Base-by-base conservation (phyloP, 2,888 invertebrate genomes). In the Melanophora roralis region DNA sequence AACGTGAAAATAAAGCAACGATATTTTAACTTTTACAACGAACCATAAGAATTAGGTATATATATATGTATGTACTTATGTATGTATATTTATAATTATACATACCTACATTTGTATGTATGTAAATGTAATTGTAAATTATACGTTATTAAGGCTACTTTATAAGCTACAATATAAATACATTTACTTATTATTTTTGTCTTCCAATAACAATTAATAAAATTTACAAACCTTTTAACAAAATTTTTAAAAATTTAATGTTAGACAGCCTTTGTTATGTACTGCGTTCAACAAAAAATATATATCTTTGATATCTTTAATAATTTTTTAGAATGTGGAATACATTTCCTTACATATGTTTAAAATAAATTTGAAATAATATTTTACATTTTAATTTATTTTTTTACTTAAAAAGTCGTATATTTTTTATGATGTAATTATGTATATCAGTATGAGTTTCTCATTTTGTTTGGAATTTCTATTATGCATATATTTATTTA, bases 1-100 rank as follows among this genome's bases (percentile, higher is more conserved):
- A 76, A 73, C 21, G 47, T 73, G 74, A 51, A 43, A 69, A 74
- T 67, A 47, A 74, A 59, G 64, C 60, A 82, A 75, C 67, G 81
- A 76, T 60, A 73, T 68, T 43, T 49, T 53, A 62, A 72, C 38
- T 67, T 67, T 51, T 68, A 60, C 75, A 72, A 77, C 59, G 67
- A 78, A 72, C n/a, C 65, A 60, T 77, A 71, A 57, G n/a, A 47
- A 49, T 67, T 27, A 68, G 73, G 51, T 76, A 57, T 60, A 19
- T 81, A 64, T 65, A 60, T n/a, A n/a, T n/a, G n/a, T n/a, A n/a
- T n/a, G n/a, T n/a, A n/a, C n/a, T n/a, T n/a, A n/a, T n/a, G n/a
- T n/a, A n/a, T n/a, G n/a, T n/a, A n/a, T n/a, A n/a, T n/a, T n/a
- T n/a, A n/a, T n/a, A n/a, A n/a, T n/a, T n/a, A n/a, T n/a, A n/a